Evolutionary conservation across 2,888 invertebrate species (phyloP).

Genomic region (Erpobdella octoculata): DNA sequence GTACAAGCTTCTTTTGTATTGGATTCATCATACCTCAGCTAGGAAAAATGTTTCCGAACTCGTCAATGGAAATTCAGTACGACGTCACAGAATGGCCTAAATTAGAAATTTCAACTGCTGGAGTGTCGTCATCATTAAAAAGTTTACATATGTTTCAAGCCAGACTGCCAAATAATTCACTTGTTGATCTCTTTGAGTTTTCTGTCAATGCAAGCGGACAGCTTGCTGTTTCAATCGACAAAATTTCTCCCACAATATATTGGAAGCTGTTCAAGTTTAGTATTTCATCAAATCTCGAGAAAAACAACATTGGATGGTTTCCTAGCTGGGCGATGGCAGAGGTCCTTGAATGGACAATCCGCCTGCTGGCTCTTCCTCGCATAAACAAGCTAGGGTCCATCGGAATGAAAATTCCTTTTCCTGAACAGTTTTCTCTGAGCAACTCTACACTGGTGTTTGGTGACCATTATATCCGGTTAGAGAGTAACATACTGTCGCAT

Average conservation of each 20-base stretch:
- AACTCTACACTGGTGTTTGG: not conserved
- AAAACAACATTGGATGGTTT: not conserved
- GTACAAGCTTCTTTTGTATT: slow-evolving; percentile 6
- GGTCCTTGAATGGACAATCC: not conserved
- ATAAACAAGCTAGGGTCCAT: not conserved
- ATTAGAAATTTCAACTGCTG: not conserved
- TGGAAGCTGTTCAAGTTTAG: slow-evolving; percentile 12
- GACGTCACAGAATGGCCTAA: not conserved
- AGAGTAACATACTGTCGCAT: too few relatives aligned
- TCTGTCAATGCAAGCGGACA: not conserved
- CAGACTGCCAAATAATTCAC: slow-evolving; percentile 6
- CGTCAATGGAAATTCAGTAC: not conserved
- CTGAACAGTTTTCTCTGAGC: not conserved
- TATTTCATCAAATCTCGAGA: not conserved
- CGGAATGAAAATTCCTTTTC: not conserved
- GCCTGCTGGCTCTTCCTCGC: not conserved
- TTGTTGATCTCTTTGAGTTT: not conserved
- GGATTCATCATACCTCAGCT: slow-evolving; percentile 8
- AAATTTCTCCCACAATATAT: not conserved
- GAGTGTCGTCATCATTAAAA: not conserved
- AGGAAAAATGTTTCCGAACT: not conserved
- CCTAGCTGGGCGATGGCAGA: not conserved
- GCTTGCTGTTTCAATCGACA: not conserved
- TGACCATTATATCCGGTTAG: not conserved
- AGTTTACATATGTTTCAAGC: not conserved